These are phyloP conservation scores for Megathymus violae DNA, from an alignment of 1,140 invertebrate species.

Conservation along the genomic window DNA sequence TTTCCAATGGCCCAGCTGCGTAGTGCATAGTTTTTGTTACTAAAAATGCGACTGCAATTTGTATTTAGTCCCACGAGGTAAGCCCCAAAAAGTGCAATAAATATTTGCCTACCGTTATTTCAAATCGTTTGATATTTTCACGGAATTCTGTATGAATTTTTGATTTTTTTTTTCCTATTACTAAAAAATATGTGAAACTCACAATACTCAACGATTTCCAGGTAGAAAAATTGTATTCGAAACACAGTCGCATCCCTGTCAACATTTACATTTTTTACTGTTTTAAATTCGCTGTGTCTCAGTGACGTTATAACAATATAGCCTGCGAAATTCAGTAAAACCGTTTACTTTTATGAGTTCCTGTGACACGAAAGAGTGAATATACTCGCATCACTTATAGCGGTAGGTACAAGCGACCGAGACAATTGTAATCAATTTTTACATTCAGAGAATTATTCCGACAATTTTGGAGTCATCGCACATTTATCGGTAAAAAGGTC, in stretches of 20 bases:
- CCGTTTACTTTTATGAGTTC: slow-evolving; percentile 53
- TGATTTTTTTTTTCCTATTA: background rate
- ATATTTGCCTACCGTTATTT: slow-evolving; percentile 34
- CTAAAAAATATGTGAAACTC: background rate
- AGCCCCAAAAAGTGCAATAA: slow-evolving; percentile 28
- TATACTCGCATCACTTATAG: slow-evolving; percentile 49
- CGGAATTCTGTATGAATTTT: slow-evolving; percentile 26
- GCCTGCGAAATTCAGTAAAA: slow-evolving; percentile 49
- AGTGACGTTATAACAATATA: slow-evolving; percentile 50
- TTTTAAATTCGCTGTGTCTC: slow-evolving; percentile 47
- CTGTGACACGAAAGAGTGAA: slow-evolving; percentile 44
- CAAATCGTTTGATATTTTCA: slow-evolving; percentile 26
- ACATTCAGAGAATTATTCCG: slow-evolving; percentile 60
- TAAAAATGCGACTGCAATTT: slow-evolving; percentile 31
- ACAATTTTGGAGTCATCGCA: slow-evolving; percentile 38
- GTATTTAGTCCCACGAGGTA: slow-evolving; percentile 31
- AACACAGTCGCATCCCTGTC: slow-evolving; percentile 45
- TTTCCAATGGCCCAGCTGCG: slow-evolving; percentile 7
- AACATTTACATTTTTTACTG: slow-evolving; percentile 55
- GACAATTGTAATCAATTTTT: slow-evolving; percentile 75
- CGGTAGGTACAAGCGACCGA: slow-evolving; percentile 47
- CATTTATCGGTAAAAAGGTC: slow-evolving; percentile 59
- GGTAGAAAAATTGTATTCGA: slow-evolving; percentile 29
- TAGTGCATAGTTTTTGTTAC: slow-evolving; percentile 19
- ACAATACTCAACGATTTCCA: slow-evolving; percentile 1